These are phyloP conservation scores for Melanostoma mellinum DNA, from an alignment of 2,888 invertebrate genomes.

Conservation along the genomic window DNA sequence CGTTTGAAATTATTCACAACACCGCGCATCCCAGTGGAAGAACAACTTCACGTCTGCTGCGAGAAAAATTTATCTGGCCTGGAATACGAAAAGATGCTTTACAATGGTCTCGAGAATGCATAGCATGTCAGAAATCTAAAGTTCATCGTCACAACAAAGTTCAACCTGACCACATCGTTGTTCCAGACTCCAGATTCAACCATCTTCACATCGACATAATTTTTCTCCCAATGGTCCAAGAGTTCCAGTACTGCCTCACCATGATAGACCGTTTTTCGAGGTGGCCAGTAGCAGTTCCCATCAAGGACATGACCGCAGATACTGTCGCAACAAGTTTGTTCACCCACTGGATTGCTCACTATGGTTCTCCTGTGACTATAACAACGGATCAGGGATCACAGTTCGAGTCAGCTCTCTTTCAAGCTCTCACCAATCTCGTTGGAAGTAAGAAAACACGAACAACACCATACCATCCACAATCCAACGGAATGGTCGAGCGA, in stretches of 20 bases:
- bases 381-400: no score
- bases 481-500: no score
- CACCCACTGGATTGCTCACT: conserved; percentile 28
- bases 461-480: conserved; percentile 7
- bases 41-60: conserved; percentile 70
- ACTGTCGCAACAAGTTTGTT: conserved; percentile 24
- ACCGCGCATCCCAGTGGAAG: conserved; percentile 64
- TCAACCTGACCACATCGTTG: conserved; percentile 55
- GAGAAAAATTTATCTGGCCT: conserved; percentile 75
- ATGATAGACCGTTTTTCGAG: conserved; percentile 36
- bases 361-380: conserved; percentile 1
- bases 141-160: conserved; percentile 74
- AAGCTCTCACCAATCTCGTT: conserved; percentile 6
- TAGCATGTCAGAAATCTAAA: conserved; percentile 77
- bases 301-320: conserved; percentile 5
- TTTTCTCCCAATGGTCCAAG: conserved; percentile 22
- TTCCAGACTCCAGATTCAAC: conserved; percentile 23
- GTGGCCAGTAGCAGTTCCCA: conserved; percentile 27
- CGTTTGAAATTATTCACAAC: conserved; percentile 60
- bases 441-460: conserved; percentile 4
- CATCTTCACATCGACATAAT: conserved; percentile 29
- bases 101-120: conserved; percentile 76
- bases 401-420: conserved; percentile 12
- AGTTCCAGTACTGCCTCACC: conserved; percentile 14
- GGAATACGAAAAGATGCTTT: conserved; percentile 74